Evolutionary conservation across 2,797 vertebrate species (phyloP).

Genomic region (Peromyscus eremicus): DNA sequence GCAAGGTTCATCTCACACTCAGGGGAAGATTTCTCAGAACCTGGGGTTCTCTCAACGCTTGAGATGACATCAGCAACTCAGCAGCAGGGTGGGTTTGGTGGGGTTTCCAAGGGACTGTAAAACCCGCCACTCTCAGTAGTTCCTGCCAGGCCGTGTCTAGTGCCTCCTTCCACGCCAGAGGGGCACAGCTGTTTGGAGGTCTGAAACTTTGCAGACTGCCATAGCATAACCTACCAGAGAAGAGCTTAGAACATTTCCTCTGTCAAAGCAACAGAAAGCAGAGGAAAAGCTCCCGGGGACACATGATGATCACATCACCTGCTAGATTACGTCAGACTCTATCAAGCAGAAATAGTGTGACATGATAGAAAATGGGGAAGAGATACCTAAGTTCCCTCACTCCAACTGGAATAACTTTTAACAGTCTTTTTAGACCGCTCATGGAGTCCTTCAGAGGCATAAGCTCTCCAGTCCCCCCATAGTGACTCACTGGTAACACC

Average conservation of each 20-base stretch:
- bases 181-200: neutral
- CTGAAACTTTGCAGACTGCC: neutral
- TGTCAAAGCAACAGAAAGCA: constrained; percentile 50
- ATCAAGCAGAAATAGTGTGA: constrained; percentile 5
- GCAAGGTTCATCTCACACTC: neutral
- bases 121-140: constrained; percentile 62
- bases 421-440: neutral
- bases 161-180: constrained; percentile 58
- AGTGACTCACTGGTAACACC: neutral
- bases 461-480: neutral
- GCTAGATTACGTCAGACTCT: neutral
- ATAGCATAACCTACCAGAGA: neutral
- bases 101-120: constrained; percentile 40
- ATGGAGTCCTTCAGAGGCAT: neutral
- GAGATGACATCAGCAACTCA: constrained; percentile 71
- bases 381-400: neutral
- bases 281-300: neutral
- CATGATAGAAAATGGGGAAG: neutral
- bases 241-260: neutral
- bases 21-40: constrained; percentile 76
- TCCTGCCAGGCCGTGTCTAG: constrained; percentile 52
- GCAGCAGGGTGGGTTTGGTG: constrained; percentile 39
- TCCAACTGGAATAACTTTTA: neutral
- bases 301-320: neutral
- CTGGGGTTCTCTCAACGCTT: constrained; percentile 64